Conservation (phyloP, 2,113 vertebrate species). For the Lipophrys pholis region DNA sequence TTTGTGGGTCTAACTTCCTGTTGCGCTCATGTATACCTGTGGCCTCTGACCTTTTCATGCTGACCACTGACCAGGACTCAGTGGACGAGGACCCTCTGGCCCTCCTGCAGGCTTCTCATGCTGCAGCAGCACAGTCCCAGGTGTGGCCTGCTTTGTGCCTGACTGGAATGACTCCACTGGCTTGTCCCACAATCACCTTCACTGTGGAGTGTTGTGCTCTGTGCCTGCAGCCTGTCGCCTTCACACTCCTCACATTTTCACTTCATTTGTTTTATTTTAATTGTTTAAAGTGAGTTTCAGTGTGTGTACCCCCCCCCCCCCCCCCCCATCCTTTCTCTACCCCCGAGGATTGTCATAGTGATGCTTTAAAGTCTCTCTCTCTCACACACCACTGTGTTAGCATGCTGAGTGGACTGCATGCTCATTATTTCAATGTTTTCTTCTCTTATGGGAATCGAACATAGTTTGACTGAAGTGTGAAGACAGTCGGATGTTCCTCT, state of each 20-base stretch:
- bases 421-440: constrained; percentile 10
- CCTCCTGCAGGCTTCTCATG: constrained; percentile 79
- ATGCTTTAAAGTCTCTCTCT: too few relatives aligned
- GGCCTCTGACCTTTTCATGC: constrained; percentile 74
- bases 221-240: constrained; percentile 21
- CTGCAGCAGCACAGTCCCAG: constrained; percentile 82
- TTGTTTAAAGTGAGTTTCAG: too few relatives aligned
- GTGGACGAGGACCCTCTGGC: constrained; percentile 83
- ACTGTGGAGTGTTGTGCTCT: constrained; percentile 37
- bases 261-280: not conserved
- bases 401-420: constrained; percentile 49
- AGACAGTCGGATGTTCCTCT: too few relatives aligned
- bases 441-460: not conserved
- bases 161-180: constrained; percentile 50
- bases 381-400: constrained; percentile 11
- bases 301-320: constrained; percentile 4
- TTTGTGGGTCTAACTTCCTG: constrained; percentile 5
- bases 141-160: constrained; percentile 77
- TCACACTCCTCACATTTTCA: constrained; percentile 7
- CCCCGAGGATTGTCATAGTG: too few relatives aligned
- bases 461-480: too few relatives aligned
- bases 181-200: constrained; percentile 21
- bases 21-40: constrained; percentile 68
- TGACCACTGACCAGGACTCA: constrained; percentile 80
- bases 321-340: constrained; percentile 5